Conservation (phyloP, 2,888 invertebrate species). For the Nymphalis c-album region DNA sequence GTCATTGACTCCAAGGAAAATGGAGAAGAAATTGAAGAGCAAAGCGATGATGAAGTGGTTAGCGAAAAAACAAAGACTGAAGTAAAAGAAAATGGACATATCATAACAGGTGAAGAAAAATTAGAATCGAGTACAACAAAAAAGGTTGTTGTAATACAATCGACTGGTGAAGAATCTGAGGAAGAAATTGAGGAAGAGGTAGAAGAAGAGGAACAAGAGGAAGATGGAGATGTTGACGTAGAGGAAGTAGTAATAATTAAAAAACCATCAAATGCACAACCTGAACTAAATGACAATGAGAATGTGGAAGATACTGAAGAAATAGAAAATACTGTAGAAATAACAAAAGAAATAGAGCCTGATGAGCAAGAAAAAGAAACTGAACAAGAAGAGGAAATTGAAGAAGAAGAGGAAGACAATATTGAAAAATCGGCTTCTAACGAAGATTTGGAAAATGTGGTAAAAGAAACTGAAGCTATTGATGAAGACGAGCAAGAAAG, state of each 20-base stretch:
- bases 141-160: slow-evolving; percentile 62
- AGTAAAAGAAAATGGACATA: slow-evolving; percentile 47
- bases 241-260: slow-evolving; percentile 39
- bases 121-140: slow-evolving; percentile 62
- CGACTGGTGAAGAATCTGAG: slow-evolving; percentile 43
- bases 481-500: slow-evolving; percentile 36
- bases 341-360: slow-evolving; percentile 40
- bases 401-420: slow-evolving; percentile 40
- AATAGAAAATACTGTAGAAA: slow-evolving; percentile 35
- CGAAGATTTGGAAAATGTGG: slow-evolving; percentile 34
- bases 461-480: slow-evolving; percentile 44
- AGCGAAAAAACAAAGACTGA: slow-evolving; percentile 42
- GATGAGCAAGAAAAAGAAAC: slow-evolving; percentile 38
- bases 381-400: slow-evolving; percentile 40
- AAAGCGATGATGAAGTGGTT: slow-evolving; percentile 42
- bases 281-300: slow-evolving; percentile 24
- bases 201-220: slow-evolving; percentile 51
- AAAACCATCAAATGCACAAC: slow-evolving; percentile 33
- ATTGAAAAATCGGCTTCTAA: slow-evolving; percentile 48
- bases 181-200: slow-evolving; percentile 48
- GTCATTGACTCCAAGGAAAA: slow-evolving; percentile 8
- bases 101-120: slow-evolving; percentile 63
- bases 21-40: slow-evolving; percentile 36
- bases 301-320: slow-evolving; percentile 20
- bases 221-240: slow-evolving; percentile 46